Percentiles rank a stretch among this genome's conserved stretches.
These are phyloP conservation scores for Gymnogyps californianus DNA, from an alignment of 2,113 vertebrate genomes.

Conservation along the genomic window DNA sequence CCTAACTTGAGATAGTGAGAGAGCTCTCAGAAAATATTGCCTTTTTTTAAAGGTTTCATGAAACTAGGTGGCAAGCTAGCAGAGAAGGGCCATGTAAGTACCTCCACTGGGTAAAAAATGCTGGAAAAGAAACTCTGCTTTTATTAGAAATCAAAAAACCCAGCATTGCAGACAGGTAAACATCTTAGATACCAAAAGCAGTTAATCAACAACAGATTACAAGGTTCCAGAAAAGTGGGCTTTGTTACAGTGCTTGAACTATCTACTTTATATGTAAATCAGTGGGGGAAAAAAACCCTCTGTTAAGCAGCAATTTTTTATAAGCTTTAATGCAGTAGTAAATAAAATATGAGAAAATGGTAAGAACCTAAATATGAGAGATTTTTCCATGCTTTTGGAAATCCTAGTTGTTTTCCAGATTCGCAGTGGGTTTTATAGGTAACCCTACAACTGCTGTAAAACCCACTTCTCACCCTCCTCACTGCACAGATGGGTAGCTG, in stretches of 20 bases:
- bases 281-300: accelerated
- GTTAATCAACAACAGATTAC: not conserved
- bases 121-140: not conserved
- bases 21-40: not conserved
- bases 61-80: not conserved
- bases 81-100: not conserved
- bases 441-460: not conserved
- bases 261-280: not conserved
- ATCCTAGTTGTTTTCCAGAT: not conserved
- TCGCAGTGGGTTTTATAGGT: not conserved
- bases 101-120: not conserved
- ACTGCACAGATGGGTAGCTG: not conserved
- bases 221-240: not conserved
- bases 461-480: not conserved
- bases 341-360: not conserved
- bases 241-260: not conserved
- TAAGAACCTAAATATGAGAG: not conserved
- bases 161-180: not conserved
- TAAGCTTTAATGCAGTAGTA: not conserved
- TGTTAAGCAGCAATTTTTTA: not conserved
- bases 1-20: not conserved
- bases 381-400: not conserved
- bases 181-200: not conserved
- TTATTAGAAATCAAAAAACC: not conserved
- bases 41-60: not conserved